Evolutionary conservation across 2,888 invertebrate genomes (phyloP), one percentile per base, ranked within the genome.

Genomic region (Altica lythri): DNA sequence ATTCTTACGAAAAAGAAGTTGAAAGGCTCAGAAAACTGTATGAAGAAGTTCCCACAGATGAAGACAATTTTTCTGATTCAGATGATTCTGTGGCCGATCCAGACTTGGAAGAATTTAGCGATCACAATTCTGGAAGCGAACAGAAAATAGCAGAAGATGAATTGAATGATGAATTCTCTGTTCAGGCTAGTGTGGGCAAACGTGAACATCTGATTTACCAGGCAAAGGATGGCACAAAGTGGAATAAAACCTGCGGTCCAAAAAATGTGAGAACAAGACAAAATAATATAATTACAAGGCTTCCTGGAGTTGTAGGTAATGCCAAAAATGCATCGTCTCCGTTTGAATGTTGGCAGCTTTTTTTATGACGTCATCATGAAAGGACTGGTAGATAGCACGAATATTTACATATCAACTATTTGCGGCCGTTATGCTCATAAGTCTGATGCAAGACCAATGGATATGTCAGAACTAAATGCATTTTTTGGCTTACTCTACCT

Each of bases 401-500:
- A 32, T 45, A 45, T 30, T 10, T 38, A 43, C 18, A 45, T 32
- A 1, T 8, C 32, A 32, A 46, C n/a, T 22, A 4, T 46, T 12
- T 22, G 14, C 9, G 35, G 37, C 9, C 35, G 47, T 8, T 37
- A 47, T 37, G 9, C 9, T 16, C 13, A 47, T 22, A 35, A 47
- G 17, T 37, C 47, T n/a, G 32, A 47, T 47, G 16, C 32, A 47
- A 22, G 47, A 35, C 35, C 34, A 9, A 34, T 22, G 8, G 13
- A 22, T 35, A 14, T 46, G 13, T 22, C 34, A 22, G 34, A 47
- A 47, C 19, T 47, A 13, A 30, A 12, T 9, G 47, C 34, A 32
- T 18, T 43, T 25, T 14, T 43, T 14, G 43, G 29, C 4, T 12
- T 50, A n/a, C 47, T 69, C 16, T 67, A 67, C 42, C 51, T 65